A percentile compares a stretch with the other conserved stretches of the same genome.
Evolutionary conservation across 2,888 invertebrate genomes (phyloP).

Genomic region (Pristionchus arcanus): DNA sequence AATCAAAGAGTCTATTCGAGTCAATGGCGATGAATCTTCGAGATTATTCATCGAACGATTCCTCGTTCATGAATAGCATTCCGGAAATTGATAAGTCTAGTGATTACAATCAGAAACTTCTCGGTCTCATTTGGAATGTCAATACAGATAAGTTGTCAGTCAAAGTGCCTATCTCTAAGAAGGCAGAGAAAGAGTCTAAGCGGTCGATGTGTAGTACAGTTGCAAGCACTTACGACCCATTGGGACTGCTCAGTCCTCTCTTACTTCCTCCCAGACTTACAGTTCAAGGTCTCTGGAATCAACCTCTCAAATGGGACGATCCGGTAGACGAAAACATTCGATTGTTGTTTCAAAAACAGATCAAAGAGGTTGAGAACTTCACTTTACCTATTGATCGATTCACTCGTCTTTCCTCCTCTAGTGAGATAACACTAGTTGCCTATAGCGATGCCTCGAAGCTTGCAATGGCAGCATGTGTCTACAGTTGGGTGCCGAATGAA

Average conservation of each 20-base stretch:
- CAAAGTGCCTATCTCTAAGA: neutral
- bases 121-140: constrained; percentile 57
- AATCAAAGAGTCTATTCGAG: constrained; percentile 53
- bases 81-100: neutral
- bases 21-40: constrained; percentile 46
- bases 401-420: neutral
- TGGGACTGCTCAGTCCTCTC: constrained; percentile 11
- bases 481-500: neutral
- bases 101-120: constrained; percentile 52
- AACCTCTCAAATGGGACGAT: constrained; percentile 15
- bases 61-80: neutral
- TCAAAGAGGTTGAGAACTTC: neutral
- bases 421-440: neutral
- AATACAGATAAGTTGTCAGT: neutral
- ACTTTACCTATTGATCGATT: neutral
- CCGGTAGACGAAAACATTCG: neutral
- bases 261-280: neutral
- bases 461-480: neutral
- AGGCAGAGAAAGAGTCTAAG: neutral
- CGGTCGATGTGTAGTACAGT: neutral
- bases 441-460: neutral
- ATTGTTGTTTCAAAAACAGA: neutral
- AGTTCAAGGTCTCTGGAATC: neutral
- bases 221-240: neutral
- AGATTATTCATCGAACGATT: neutral